phyloP scores from a whole-genome alignment of 2,888 invertebrate genomes.

The Callimorpha dominula region DNA sequence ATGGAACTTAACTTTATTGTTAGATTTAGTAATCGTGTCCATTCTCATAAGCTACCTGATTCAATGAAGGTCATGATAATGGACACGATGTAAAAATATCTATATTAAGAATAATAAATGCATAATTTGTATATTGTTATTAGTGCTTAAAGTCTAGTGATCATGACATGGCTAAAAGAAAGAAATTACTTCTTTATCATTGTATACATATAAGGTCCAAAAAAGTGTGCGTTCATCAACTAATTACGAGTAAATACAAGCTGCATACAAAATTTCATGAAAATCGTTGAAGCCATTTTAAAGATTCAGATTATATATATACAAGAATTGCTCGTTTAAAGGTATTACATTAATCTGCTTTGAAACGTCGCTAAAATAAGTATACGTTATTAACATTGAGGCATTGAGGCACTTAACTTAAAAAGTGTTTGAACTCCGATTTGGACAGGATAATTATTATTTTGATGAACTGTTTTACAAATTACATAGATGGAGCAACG shows the following conservation, averaged over 20 bases:
- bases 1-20: background rate
- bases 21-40: slow-evolving; percentile 32
- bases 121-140: slow-evolving; percentile 26
- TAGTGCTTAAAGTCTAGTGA: background rate
- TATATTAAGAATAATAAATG: slow-evolving; percentile 48
- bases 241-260: no score
- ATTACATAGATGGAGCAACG: background rate
- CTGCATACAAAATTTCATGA: no score
- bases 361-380: background rate
- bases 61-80: slow-evolving; percentile 59
- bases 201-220: no score
- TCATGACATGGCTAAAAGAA: background rate
- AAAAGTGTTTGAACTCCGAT: background rate
- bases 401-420: no score
- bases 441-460: background rate
- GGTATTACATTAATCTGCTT: no score
- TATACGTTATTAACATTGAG: background rate
- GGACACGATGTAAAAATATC: slow-evolving; percentile 39
- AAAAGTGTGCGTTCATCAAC: no score
- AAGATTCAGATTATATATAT: no score
- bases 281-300: no score
- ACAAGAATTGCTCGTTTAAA: no score
- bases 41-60: slow-evolving; percentile 59
- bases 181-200: background rate
- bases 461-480: background rate